Percentiles rank a stretch among this genome's conserved stretches.
phyloP scores from a whole-genome alignment of 2,113 vertebrate species.

The Prunella fulvescens region DNA sequence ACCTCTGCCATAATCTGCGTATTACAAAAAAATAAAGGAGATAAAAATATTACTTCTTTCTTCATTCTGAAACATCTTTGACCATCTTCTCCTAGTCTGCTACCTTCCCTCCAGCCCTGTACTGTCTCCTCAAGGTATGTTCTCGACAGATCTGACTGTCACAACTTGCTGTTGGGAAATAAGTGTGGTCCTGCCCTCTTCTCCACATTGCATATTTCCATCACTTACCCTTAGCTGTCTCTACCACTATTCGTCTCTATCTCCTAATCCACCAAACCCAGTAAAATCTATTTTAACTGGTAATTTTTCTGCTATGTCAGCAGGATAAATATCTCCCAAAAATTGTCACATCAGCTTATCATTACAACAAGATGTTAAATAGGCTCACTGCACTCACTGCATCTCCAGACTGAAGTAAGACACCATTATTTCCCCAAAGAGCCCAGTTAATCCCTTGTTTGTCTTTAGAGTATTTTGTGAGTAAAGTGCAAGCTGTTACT shows the following conservation, averaged over 20 bases:
- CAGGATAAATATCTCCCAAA: neutral
- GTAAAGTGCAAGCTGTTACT: neutral
- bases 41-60: neutral
- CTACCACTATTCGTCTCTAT: neutral
- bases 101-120: neutral
- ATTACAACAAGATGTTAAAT: neutral
- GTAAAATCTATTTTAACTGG: neutral
- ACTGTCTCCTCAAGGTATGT: neutral
- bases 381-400: neutral
- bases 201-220: neutral
- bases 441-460: neutral
- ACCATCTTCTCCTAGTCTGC: neutral
- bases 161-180: neutral
- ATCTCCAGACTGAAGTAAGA: neutral
- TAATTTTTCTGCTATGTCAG: neutral
- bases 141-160: neutral
- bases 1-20: neutral
- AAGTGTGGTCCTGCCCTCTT: neutral
- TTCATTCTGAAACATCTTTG: neutral
- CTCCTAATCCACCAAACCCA: neutral
- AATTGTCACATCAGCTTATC: neutral
- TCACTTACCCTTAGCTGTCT: neutral
- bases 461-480: neutral
- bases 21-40: neutral
- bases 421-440: neutral